Conservation (phyloP, 2,113 vertebrate species). For the Atrichornis clamosus region DNA sequence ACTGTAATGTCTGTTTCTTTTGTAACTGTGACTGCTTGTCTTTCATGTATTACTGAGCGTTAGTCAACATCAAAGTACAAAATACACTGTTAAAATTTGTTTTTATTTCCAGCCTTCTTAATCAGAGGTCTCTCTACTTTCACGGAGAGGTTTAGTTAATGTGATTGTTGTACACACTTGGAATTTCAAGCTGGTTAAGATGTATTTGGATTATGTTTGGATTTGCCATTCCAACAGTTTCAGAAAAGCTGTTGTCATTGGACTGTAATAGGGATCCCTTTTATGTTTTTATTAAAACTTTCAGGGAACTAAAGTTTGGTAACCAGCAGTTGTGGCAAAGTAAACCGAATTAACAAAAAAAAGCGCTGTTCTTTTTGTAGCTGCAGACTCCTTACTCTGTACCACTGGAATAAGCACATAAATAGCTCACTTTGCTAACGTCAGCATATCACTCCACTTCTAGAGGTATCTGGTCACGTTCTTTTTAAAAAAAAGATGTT, state of each 20-base stretch:
- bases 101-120: not conserved
- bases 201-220: not conserved
- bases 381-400: not conserved
- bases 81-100: not conserved
- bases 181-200: not conserved
- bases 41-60: not conserved
- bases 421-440: not conserved
- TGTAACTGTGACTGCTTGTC: not conserved
- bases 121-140: not conserved
- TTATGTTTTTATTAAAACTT: not conserved
- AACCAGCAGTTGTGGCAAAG: not conserved
- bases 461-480: not conserved
- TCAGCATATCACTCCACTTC: not conserved
- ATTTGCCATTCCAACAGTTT: constrained; percentile 9
- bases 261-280: not conserved
- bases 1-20: not conserved
- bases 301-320: not conserved
- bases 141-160: not conserved
- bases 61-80: not conserved
- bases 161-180: not conserved
- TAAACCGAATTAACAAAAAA: not conserved
- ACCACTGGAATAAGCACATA: not conserved
- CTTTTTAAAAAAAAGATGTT: not conserved
- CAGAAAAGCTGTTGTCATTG: constrained; percentile 7
- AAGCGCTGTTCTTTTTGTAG: not conserved